A percentile compares a stretch with the other conserved stretches of the same genome.
Conservation (phyloP, 2,888 invertebrate genomes). For the Nasonia oneida region DNA sequence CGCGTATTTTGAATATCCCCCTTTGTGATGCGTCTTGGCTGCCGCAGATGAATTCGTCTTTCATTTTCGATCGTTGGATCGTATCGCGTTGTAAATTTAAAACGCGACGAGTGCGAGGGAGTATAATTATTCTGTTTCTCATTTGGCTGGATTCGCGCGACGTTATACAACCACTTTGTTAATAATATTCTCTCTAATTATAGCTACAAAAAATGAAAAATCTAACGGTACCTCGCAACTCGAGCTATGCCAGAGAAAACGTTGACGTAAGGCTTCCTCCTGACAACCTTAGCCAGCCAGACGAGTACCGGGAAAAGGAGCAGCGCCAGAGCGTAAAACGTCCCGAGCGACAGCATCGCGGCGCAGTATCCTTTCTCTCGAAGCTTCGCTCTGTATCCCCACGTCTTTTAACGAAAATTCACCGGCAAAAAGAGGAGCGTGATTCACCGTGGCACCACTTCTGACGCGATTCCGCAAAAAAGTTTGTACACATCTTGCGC, state of each 20-base stretch:
- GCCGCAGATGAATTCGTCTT: neutral
- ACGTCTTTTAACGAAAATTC: neutral
- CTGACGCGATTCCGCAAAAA: conserved; percentile 10
- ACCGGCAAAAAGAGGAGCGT: neutral
- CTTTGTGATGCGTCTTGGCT: neutral
- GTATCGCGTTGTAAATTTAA: conserved; percentile 37
- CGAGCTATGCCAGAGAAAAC: conserved; percentile 58
- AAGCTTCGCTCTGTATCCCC: neutral
- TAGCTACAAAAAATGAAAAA: conserved; percentile 3
- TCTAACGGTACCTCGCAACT: conserved; percentile 64
- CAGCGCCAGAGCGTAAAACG: conserved; percentile 63
- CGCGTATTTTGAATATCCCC: neutral
- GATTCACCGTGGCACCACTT: neutral
- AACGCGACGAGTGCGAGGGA: neutral
- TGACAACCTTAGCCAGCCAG: conserved; percentile 65
- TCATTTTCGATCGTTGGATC: neutral
- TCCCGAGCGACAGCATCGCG: conserved; percentile 65
- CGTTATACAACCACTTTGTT: neutral
- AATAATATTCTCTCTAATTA: neutral
- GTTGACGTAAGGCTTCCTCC: conserved; percentile 60
- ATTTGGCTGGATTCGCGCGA: neutral
- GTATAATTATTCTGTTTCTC: neutral
- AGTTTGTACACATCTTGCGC: neutral
- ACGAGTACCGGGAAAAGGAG: conserved; percentile 67
- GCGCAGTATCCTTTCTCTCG: conserved; percentile 19